Base-by-base conservation (phyloP, 92 coral and sea anemone genomes). In the Palythoa heliodiscus region DNA sequence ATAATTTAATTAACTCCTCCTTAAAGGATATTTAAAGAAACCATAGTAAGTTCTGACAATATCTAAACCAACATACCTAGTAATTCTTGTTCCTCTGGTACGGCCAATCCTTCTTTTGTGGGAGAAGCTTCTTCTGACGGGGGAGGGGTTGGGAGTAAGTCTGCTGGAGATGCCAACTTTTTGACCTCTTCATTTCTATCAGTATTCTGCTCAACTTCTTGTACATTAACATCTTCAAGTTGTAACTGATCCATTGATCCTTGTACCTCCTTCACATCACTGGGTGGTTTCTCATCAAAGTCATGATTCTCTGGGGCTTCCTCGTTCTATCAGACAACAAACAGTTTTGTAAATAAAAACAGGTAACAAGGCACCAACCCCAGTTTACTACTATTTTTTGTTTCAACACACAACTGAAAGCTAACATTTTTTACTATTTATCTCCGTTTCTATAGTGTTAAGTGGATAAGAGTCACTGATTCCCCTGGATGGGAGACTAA, bases 121-220 rank as follows among this genome's bases (percentile, higher is more conserved):
- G 98, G 98, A 25, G 98, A 91, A 14, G 91, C 66, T 40, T 90
- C 98, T 61, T 76, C 87, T 29, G 98, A 94, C 77, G 93, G 95
- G 78, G 98, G 95, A 63, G 98, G 93, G 47, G 98, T 94, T 37
- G 98, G 98, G 79, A 92, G 89, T 43, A 87, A 66, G 69, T 86
- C 76, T 11, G 92, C 84, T n/a, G 95, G 92, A 20, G 98, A 87
- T 40, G 55, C 11, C 58, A 75, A 24, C 14, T 53, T 53, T 19
- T 50, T 75, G 15, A 23, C 70, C 25, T 69, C 87, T 52, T 81
- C 73, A 50, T 53, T 25, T 4, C 5, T 37, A 20, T 54, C 78
- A 68, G 50, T 83, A 39, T 22, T 64, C 77, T 79, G 40, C 11
- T 67, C 48, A 35, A 70, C 17, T 11, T 53, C 78, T 8, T 16